A percentile compares a stretch with the other conserved stretches of the same genome.
phyloP scores from a whole-genome alignment of 2,888 invertebrate species.

The Lasioglossum figueresi region DNA sequence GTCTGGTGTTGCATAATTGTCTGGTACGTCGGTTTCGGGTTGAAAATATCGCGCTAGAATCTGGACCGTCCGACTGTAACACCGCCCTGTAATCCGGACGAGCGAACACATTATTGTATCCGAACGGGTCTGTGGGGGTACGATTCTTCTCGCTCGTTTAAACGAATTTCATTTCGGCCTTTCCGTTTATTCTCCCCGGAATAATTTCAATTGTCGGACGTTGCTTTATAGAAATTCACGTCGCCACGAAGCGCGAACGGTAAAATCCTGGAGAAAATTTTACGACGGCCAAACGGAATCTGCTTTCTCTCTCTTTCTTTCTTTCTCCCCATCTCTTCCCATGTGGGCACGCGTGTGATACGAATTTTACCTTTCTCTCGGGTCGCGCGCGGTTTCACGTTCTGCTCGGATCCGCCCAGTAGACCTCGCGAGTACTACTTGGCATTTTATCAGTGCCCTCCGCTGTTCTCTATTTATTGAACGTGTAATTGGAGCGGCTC shows the following conservation, averaged over 20 bases:
- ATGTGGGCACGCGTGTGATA: neutral
- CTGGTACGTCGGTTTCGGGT: neutral
- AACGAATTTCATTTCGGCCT: slow-evolving; percentile 16
- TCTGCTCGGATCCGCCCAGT: slow-evolving; percentile 5
- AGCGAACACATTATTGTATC: slow-evolving; percentile 5
- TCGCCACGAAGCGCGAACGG: neutral
- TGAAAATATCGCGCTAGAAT: slow-evolving; percentile 2
- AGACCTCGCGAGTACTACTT: slow-evolving; percentile 36
- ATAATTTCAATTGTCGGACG: slow-evolving; percentile 19
- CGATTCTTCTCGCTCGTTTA: slow-evolving; percentile 14
- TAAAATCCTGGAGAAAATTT: slow-evolving; percentile 24
- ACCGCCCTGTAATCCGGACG: neutral
- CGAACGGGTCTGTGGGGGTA: neutral
- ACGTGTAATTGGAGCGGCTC: slow-evolving; percentile 54
- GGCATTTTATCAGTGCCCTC: slow-evolving; percentile 53
- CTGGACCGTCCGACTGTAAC: neutral
- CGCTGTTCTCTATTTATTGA: slow-evolving; percentile 52
- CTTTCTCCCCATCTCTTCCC: neutral
- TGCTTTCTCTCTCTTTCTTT: neutral
- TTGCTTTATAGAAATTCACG: slow-evolving; percentile 16
- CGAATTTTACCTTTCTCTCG: neutral
- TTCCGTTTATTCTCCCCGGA: slow-evolving; percentile 20
- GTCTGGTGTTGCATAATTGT: neutral
- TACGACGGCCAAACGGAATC: neutral
- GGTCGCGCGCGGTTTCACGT: slow-evolving; percentile 21